Base-by-base conservation (phyloP, 2,113 vertebrate genomes). In the Lagopus leucura region DNA sequence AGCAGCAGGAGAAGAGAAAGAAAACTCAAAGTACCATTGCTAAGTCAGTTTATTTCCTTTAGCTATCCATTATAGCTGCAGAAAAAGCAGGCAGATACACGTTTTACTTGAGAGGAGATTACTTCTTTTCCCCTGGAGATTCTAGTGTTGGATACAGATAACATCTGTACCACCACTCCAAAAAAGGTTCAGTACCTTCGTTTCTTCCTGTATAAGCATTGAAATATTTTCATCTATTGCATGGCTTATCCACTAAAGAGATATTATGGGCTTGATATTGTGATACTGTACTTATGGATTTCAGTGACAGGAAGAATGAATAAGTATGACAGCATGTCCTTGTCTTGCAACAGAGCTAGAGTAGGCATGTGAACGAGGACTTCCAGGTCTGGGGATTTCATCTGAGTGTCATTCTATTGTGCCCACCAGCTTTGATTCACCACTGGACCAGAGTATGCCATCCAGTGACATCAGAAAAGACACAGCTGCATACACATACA, bases 21-120 rank as follows among this genome's bases (percentile, higher is more conserved):
- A 86, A 91, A 84, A 95, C 88, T 95, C 96, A 57, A 94, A 82
- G 95, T 90, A 95, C 94, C 94, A 97, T 75, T 96, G 98, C 98
- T 98, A 98, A 99, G 98, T 98, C 98, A 98, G 98, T 98, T 97
- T 97, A 80, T 93, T 97, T 98, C 88, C 95, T 96, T 96, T 97
- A 97, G 98, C 98, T 97, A 98, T 99, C 96, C 95, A 98, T 98
- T 98, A 98, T 95, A 95, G 95, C 91, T 96, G 96, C 93, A 97
- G 81, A 67, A 93, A 89, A 96, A 97, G 97, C 89, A 96, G 97
- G 97, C 98, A 98, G 98, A 98, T 97, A 97, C 97, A 98, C 95
- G 92, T 93, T 96, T 96, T 96, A 93, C 91, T 97, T 95, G 91
- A 96, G 82, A 94, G 77, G 36, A 92, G 85, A 94, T 92, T 91